These are phyloP conservation scores for Synanthedon formicaeformis DNA, from an alignment of 2,888 invertebrate genomes.

Conservation along the genomic window DNA sequence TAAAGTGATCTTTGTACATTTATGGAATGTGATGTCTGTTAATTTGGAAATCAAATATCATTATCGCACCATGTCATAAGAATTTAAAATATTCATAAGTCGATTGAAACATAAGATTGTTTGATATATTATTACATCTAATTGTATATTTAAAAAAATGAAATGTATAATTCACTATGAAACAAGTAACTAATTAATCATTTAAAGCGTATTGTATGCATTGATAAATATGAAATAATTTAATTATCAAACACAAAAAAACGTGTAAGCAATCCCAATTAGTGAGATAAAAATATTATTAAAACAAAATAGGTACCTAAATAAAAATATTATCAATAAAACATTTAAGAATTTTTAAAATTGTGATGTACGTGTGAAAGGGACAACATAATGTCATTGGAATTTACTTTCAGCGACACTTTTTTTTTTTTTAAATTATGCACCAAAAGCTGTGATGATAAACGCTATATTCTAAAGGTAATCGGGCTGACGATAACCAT, in stretches of 20 bases:
- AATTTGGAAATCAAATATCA: slow-evolving; percentile 28
- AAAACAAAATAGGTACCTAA: too few relatives aligned
- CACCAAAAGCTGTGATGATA: too few relatives aligned
- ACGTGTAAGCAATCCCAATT: too few relatives aligned
- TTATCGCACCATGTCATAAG: slow-evolving; percentile 40
- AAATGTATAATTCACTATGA: background rate
- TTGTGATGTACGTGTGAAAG: background rate
- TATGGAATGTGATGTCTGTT: slow-evolving; percentile 60
- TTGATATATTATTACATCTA: background rate
- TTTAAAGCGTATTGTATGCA: background rate
- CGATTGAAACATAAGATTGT: background rate
- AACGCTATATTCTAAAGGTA: background rate
- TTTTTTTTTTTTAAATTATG: too few relatives aligned
- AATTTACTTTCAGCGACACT: background rate
- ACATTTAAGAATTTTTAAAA: too few relatives aligned
- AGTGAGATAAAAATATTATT: too few relatives aligned
- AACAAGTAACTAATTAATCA: background rate
- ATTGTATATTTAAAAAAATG: background rate
- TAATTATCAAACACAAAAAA: background rate
- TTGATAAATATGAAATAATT: background rate
- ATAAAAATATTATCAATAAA: too few relatives aligned
- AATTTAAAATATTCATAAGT: slow-evolving; percentile 2
- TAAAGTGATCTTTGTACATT: slow-evolving; percentile 42
- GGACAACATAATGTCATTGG: background rate
- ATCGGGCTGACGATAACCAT: background rate